Evolutionary conservation across 2,797 vertebrate species (phyloP), one percentile per base, ranked within the genome.

Genomic region (Aythya fuligula): DNA sequence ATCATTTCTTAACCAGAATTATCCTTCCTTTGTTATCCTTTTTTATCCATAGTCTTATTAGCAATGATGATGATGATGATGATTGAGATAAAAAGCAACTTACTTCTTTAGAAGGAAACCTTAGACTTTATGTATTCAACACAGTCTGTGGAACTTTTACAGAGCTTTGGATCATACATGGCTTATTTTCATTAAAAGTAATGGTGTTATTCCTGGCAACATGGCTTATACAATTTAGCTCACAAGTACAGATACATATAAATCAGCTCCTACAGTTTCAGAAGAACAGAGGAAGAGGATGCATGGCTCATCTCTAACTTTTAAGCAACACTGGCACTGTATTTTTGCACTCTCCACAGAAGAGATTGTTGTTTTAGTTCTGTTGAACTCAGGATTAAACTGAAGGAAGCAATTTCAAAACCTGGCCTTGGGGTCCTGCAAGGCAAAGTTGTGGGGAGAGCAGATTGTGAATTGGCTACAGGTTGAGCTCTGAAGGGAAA

Each of bases 121-220:
- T 65, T 69, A 92, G 47, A 75, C 17, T 93, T 95, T 79, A 89
- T 84, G 36, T 62, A 93, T 95, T 94, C 83, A 64, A 92, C 87
- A 94, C 56, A 74, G 57, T 89, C 47, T 85, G 32, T 70, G 78
- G 81, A 94, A 89, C 51, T 64, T 9, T 92, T 96, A 89, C 85
- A 78, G 93, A 92, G 66, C 70, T 89, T 87, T 82, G 57, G 76
- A 84, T 91, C 91, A 91, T 6, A 34, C 96, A 86, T 87, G 76
- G 61, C 74, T 96, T 93, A 84, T 95, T 96, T 97, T 95, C 89
- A 83, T 87, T 76, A 85, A 89, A 94, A 87, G 66, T 95, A 93
- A 90, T 39, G 22, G 62, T 95, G 90, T 94, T 96, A 89, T 93
- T 96, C 85, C 92, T 96, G 92, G 90, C 5, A 0, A 58, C 1